These are phyloP conservation scores for Nycticryphes semicollaris DNA, from an alignment of 2,113 vertebrate species.

Conservation along the genomic window DNA sequence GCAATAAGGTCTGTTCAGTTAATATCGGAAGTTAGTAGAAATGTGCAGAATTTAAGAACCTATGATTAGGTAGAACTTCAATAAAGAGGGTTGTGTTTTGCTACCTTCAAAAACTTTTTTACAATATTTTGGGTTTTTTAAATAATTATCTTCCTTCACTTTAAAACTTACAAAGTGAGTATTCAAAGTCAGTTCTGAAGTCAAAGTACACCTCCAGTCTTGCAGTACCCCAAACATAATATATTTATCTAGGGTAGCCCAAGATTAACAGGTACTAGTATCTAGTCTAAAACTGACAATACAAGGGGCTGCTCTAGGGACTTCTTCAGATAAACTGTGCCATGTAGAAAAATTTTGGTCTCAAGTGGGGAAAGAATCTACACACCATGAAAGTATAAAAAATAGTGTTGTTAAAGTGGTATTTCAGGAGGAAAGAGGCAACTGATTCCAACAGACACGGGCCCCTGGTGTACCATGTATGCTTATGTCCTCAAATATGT, in stretches of 20 bases:
- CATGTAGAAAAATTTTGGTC: neutral
- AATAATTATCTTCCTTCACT: neutral
- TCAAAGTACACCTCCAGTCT: neutral
- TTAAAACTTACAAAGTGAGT: neutral
- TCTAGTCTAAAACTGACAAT: neutral
- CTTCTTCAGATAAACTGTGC: neutral
- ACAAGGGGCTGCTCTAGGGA: neutral
- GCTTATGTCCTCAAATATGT: neutral
- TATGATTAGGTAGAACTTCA: neutral
- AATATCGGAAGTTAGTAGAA: neutral
- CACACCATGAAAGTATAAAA: neutral
- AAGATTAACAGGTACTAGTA: neutral
- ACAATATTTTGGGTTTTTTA: fast-evolving
- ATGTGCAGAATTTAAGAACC: neutral
- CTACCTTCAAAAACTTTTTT: neutral
- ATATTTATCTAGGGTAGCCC: neutral
- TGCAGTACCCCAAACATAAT: neutral
- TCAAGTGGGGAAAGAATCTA: neutral
- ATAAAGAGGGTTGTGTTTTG: neutral
- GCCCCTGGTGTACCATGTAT: neutral
- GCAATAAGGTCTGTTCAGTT: neutral
- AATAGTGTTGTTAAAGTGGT: fast-evolving
- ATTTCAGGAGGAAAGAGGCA: neutral
- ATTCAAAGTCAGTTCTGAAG: neutral
- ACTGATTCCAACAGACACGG: neutral